Base-by-base conservation (phyloP, 2,797 vertebrate species). In the Odontamblyopus rebecca region DNA sequence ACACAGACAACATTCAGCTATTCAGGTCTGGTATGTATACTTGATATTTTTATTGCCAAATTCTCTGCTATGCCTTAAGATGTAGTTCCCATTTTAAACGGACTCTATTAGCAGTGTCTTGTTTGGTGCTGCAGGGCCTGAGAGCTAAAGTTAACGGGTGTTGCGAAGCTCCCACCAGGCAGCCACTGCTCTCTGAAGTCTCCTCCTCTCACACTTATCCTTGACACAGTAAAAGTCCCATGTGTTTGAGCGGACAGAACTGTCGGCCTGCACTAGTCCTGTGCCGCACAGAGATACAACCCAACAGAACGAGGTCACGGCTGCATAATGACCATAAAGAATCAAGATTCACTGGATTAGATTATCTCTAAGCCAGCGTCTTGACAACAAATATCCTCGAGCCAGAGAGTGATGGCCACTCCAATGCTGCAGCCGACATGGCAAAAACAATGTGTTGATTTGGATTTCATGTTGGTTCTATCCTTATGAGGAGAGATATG, bases 381-480 rank as follows among this genome's bases (percentile, higher is more conserved):
- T 89, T 91, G 91, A 93, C 91, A 93, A 90, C 85, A 90, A 91
- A 92, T 92, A 92, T 91, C 92, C 91, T 85, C 85, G 29, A 92
- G 92, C 91, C 87, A 93, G 85, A 84, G 83, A 84, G 82, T 91
- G 92, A 93, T 90, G 91, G 91, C 88, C 87, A 41, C 83, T 91
- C 86, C 78, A 82, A 80, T 85, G 88, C 89, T 92, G 89, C 87
- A 84, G 89, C 89, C 88, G 92, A 93, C 92, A 92, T 77, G 0
- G 79, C 82, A 88, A 89, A 90, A 93, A 91, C 91, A 93, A 92
- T 90, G 91, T 92, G 92, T 91, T 92, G 92, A 93, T 92, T 90
- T 92, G 89, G 86, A 91, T 92, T 93, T 91, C 88, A 89, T 74
- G 85, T 91, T 91, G 77, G 87, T 87, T 74, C 72, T 84, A 78